Evolutionary conservation across 1,140 invertebrate species (phyloP).

Genomic region (Penaeus vannamei): DNA sequence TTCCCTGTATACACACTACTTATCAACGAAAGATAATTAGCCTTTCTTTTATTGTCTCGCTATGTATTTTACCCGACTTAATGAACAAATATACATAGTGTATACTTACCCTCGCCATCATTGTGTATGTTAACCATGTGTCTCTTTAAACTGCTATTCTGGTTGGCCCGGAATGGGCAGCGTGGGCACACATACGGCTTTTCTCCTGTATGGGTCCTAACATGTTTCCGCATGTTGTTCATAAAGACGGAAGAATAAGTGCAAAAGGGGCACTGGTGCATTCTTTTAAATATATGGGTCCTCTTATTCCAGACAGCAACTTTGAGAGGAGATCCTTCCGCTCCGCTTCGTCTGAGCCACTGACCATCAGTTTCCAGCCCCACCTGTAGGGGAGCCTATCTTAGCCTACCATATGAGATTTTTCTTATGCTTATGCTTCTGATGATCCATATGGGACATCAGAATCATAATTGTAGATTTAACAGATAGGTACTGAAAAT

Average conservation of each 20-base stretch:
- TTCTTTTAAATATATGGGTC: constrained; percentile 10
- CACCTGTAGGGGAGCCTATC: constrained; percentile 50
- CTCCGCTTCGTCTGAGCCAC: constrained; percentile 22
- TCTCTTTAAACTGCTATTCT: constrained; percentile 57
- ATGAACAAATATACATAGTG: too few relatives aligned
- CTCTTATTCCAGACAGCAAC: not conserved
- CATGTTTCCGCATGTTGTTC: constrained; percentile 50
- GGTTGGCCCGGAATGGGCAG: constrained; percentile 46
- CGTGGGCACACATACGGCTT: constrained; percentile 35
- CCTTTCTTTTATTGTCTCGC: too few relatives aligned
- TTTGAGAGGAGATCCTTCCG: not conserved
- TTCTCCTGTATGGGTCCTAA: constrained; percentile 53
- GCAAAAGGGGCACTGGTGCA: constrained; percentile 53
- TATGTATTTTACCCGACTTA: too few relatives aligned
- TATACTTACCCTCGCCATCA: constrained; percentile 21
- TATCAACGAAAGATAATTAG: too few relatives aligned
- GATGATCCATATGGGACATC: too few relatives aligned
- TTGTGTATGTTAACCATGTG: constrained; percentile 49
- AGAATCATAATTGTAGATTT: too few relatives aligned
- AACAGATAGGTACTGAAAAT: too few relatives aligned
- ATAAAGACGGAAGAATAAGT: constrained; percentile 28
- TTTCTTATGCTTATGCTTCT: not conserved
- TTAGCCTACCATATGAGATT: constrained; percentile 43
- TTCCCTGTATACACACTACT: too few relatives aligned
- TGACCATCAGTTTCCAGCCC: constrained; percentile 44